Percentiles rank a stretch among this genome's conserved stretches.
Evolutionary conservation across 2,888 invertebrate genomes (phyloP).

Genomic region (Tridacna crocea): DNA sequence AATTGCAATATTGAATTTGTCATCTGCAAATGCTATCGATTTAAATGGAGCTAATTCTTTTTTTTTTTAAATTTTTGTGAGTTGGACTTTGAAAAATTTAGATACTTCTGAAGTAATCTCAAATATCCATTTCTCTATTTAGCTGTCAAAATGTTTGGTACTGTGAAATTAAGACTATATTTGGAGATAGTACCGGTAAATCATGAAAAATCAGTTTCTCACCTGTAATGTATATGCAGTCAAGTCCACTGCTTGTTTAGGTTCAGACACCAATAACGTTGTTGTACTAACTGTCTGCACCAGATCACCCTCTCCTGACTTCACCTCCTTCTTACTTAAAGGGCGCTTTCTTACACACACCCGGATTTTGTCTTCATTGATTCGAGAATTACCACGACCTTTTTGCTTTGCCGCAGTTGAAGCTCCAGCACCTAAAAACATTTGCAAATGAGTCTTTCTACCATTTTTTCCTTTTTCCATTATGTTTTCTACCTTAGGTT

Average conservation of each 20-base stretch:
- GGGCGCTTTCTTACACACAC: conserved; percentile 83
- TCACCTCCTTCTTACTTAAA: conserved; percentile 75
- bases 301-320: conserved; percentile 77
- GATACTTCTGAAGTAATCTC: too few species aligned
- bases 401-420: conserved; percentile 46
- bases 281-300: conserved; percentile 73
- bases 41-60: too few species aligned
- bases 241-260: conserved; percentile 81
- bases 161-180: too few species aligned
- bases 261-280: conserved; percentile 79
- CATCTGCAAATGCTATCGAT: too few species aligned
- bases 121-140: too few species aligned
- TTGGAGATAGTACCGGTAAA: too few species aligned
- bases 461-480: too few species aligned
- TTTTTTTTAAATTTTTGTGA: too few species aligned
- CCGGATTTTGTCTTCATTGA: conserved; percentile 73
- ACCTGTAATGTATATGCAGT: conserved; percentile 82
- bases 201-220: conserved; percentile 8
- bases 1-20: background rate
- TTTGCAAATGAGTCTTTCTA: too few species aligned
- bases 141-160: too few species aligned
- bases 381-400: conserved; percentile 38
- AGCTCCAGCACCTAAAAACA: conserved; percentile 29
- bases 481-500: too few species aligned
- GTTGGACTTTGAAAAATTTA: too few species aligned